Base-by-base conservation (phyloP, 2,888 invertebrate species). In the Serrognathus titanus region DNA sequence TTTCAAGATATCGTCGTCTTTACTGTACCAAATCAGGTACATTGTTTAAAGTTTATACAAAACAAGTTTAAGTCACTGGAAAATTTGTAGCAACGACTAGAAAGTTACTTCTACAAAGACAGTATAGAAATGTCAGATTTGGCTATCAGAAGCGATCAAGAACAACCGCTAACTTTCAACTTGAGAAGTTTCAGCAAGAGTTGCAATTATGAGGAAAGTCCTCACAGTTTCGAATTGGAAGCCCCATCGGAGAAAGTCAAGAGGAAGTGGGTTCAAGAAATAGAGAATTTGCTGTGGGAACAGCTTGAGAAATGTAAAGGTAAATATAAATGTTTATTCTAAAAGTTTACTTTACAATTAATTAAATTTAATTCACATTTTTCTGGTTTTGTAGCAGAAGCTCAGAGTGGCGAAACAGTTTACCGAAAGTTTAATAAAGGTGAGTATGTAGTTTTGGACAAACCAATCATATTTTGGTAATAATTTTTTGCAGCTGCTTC, bases 1-100 rank as follows among this genome's bases (percentile, higher is more conserved):
- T 77, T 76, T 60, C 68, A 71, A 51, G 65, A 72, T 49, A 66
- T 71, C 16, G 49, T 77, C 10, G 67, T 77, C 10, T 70, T 76
- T 53, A 70, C 76, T 1, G 56, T 53, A 2, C 55, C 55, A 41
- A 47, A 58, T 53, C 57, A 60, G 13, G 71, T 69, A 59, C 61
- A 41, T 1, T 35, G 9, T 13, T 46, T 11, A 1, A 39, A 37
- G 6, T 11, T 51, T 12, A 3, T 50, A 24, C 2, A 3, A 16
- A 16, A 16, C 16, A 16, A 16, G 3, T 16, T 16, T 16, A 16
- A 16, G 16, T 16, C 16, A 16, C 16, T 39, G 47, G n/a, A 24
- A 50, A 55, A 16, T 50, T 63, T 63, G 46, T 68, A 62, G 62
- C 71, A 71, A 64, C 61, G 63, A 63, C 55, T 13, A 52, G 73